Base-by-base conservation (phyloP, 2,113 vertebrate species). In the Saguinus imperator region DNA sequence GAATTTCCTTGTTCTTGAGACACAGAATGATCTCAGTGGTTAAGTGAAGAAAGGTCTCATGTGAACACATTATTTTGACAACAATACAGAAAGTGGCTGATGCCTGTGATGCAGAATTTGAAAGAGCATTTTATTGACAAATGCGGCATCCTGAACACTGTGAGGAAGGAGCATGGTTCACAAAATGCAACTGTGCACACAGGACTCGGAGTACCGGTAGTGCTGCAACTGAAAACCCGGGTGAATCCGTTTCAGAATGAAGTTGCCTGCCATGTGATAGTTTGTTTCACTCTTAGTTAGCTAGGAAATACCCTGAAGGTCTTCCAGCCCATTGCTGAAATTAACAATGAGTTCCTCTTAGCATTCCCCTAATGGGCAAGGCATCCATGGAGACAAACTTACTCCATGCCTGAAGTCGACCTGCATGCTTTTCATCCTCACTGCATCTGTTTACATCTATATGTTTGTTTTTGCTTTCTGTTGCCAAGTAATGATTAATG, bases 1-100 rank as follows among this genome's bases (percentile, higher is more conserved):
- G 97, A 96, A 98, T 98, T 96, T 97, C 93, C 96, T 98, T 98
- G 97, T 97, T 98, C 97, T 76, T 57, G 20, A 97, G 98, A 92
- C 97, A 97, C 94, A 94, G 97, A 98, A 97, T 98, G 97, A 96
- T 97, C 84, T 94, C 96, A 95, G 95, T 97, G 98, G 98, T 98
- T 98, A 98, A 97, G 96, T 96, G 97, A 97, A 97, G 97, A 98
- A 96, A 75, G 97, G 97, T 97, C 93, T 96, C 97, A 95, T 35
- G 23, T 91, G 98, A 97, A 96, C 97, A 72, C 90, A 64, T 37
- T 55, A 91, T 98, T 94, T 97, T 95, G 1, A 3, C 92, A 96
- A 92, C 93, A 92, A 81, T 25, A 57, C 88, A 81, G 95, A 93
- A 13, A 35, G 45, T 72, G 80, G 55, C 84, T 25, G 55, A 93